These are phyloP conservation scores for Maniola hyperantus DNA, from an alignment of 2,888 invertebrate genomes.

Conservation along the genomic window DNA sequence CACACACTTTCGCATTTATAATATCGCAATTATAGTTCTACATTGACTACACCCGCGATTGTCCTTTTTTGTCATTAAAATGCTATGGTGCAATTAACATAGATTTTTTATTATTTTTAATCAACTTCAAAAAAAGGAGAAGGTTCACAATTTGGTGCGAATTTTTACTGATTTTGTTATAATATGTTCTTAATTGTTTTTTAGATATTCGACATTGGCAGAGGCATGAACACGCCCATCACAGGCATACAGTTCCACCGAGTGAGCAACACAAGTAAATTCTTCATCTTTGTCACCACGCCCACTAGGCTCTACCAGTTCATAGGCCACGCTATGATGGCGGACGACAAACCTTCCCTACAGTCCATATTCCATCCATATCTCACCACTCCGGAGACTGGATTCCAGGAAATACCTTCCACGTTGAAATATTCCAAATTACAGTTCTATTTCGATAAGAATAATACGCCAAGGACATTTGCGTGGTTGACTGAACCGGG, in stretches of 20 bases:
- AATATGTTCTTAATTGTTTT: neutral
- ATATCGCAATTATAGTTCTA: no score
- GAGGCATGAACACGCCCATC: slow-evolving; percentile 89
- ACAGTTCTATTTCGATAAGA: slow-evolving; percentile 87
- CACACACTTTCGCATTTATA: no score
- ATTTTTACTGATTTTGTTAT: no score
- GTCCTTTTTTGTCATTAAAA: no score
- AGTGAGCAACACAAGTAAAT: slow-evolving; percentile 87
- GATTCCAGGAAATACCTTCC: slow-evolving; percentile 88
- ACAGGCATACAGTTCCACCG: slow-evolving; percentile 94
- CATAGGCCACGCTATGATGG: slow-evolving; percentile 86
- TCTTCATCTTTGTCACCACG: slow-evolving; percentile 92
- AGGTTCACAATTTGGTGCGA: no score
- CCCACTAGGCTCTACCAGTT: slow-evolving; percentile 94
- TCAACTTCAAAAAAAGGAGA: no score
- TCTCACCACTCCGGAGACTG: slow-evolving; percentile 86
- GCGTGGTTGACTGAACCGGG: slow-evolving; percentile 95
- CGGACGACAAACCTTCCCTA: slow-evolving; percentile 90
- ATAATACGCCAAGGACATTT: slow-evolving; percentile 88
- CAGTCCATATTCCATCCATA: slow-evolving; percentile 91
- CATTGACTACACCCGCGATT: no score
- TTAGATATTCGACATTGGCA: slow-evolving; percentile 94
- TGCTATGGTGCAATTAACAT: no score
- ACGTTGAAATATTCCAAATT: slow-evolving; percentile 89
- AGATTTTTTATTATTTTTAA: no score